These are phyloP conservation scores for Telmatherina bonti DNA, from an alignment of 2,797 vertebrate species.

Conservation along the genomic window DNA sequence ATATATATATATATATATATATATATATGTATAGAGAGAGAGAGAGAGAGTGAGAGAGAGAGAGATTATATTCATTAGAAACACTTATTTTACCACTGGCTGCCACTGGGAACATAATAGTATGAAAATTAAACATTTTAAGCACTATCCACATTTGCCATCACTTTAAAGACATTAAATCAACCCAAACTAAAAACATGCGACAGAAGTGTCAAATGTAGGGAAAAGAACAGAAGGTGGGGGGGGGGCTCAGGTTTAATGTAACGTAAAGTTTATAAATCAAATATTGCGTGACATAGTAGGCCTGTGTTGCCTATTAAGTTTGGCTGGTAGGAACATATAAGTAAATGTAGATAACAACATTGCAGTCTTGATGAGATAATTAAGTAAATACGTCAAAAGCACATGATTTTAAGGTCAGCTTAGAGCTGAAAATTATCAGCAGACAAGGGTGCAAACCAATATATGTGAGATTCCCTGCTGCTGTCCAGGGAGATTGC, in stretches of 20 bases:
- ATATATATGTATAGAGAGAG: too few relatives aligned
- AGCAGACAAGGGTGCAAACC: conserved; percentile 7
- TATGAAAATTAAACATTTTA: too few relatives aligned
- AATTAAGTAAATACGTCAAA: conserved; percentile 11
- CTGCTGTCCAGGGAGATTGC: conserved; percentile 5
- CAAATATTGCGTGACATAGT: neutral
- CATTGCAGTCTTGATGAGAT: conserved; percentile 11
- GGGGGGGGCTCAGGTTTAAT: neutral
- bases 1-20: too few relatives aligned
- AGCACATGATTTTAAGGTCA: conserved; percentile 4
- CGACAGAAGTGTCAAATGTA: too few relatives aligned
- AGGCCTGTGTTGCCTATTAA: neutral
- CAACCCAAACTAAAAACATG: neutral
- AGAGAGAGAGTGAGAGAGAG: too few relatives aligned
- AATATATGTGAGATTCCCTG: conserved; percentile 1
- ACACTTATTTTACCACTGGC: neutral
- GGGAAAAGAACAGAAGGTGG: neutral
- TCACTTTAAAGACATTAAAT: neutral
- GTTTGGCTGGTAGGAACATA: neutral
- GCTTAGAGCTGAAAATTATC: conserved; percentile 1
- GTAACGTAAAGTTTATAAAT: neutral
- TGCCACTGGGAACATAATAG: too few relatives aligned
- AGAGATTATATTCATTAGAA: neutral
- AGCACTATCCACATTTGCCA: too few relatives aligned
- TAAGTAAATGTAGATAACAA: neutral